Evolutionary conservation across 2,113 vertebrate species (phyloP), one percentile per base, ranked within the genome.

Genomic region (Notothenia rossii): DNA sequence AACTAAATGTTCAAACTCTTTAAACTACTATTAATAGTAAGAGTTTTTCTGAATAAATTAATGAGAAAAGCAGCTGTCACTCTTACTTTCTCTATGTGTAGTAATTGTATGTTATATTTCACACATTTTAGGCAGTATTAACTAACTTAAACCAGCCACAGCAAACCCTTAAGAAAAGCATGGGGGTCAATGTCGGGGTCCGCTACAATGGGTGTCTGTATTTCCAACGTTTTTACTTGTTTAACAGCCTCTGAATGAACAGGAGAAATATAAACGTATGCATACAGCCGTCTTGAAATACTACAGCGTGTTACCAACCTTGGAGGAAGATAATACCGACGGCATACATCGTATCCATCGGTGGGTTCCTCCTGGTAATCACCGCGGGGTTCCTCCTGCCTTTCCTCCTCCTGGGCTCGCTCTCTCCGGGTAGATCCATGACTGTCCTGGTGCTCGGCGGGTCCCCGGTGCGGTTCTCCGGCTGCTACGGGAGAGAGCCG

Each of bases 281-380:
- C 3, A n/a, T 2, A 0, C 5, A 22, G 11, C 17, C 48, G 10
- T 48, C n/a, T 4, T 48, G 17, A 2, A 1, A 3, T 8, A 43
- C 36, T 29, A 22, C 6, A 46, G 49, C 15, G 70, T 22, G 18
- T 20, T n/a, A 86, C 94, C 75, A 51, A 95, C 95, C 95, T 91
- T 93, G 90, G 43, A 92, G 72, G 81, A 70, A 93, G 81, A 95
- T n/a, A 5, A 95, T 17, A 80, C 67, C 90, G 49, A 86, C 15
- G 5, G 81, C 58, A 70, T 50, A 73, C 67, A 90, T 46, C 43
- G 77, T 18, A 18, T 74, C 77, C 75, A 68, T 22, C 63, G 85
- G 75, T 60, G 64, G 3, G 75, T 10, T 89, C n/a, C 80, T 87
- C 68, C 78, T 64, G 60, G 14, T 54, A 3, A 6, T 79, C 78